Percentiles rank a stretch among this genome's conserved stretches.
These are phyloP conservation scores for Axea sp. DNA, from an alignment of 2,888 invertebrate genomes.

Conservation along the genomic window DNA sequence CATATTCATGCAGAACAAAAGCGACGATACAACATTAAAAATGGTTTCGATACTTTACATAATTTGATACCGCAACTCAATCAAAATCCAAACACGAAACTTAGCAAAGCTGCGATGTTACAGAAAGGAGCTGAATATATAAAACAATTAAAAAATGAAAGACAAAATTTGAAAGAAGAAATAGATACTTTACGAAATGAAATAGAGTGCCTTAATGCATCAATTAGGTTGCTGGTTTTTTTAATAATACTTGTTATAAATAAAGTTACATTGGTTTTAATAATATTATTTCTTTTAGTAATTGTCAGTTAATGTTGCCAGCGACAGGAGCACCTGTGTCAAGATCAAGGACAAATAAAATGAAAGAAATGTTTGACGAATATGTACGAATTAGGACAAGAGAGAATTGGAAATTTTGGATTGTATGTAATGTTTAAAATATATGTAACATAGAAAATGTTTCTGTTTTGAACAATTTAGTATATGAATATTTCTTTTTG, in stretches of 20 bases:
- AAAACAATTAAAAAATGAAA: constrained; percentile 90
- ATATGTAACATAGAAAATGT: neutral
- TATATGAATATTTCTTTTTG: too few relatives aligned
- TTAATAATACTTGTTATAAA: neutral
- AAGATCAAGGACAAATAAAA: constrained; percentile 91
- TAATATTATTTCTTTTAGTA: constrained; percentile 81
- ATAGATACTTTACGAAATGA: constrained; percentile 92
- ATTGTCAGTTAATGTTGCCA: constrained; percentile 95
- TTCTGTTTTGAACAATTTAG: too few relatives aligned
- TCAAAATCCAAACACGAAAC: constrained; percentile 93
- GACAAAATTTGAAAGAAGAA: constrained; percentile 92
- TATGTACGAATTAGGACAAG: constrained; percentile 92
- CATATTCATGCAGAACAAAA: constrained; percentile 98
- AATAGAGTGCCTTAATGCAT: constrained; percentile 93
- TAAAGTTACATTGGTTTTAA: constrained; percentile 5
- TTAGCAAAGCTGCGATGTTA: constrained; percentile 97
- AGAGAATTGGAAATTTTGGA: constrained; percentile 99
- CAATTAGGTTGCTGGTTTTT: constrained; percentile 86
- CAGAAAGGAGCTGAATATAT: constrained; percentile 98
- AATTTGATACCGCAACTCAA: constrained; percentile 94
- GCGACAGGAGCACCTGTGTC: constrained; percentile 97
- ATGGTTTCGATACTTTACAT: constrained; percentile 96
- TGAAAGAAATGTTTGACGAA: constrained; percentile 95
- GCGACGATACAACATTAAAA: constrained; percentile 96
- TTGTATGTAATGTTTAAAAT: constrained; percentile 85